Base-by-base conservation (phyloP, 1,140 invertebrate genomes). In the Heliothis virescens region DNA sequence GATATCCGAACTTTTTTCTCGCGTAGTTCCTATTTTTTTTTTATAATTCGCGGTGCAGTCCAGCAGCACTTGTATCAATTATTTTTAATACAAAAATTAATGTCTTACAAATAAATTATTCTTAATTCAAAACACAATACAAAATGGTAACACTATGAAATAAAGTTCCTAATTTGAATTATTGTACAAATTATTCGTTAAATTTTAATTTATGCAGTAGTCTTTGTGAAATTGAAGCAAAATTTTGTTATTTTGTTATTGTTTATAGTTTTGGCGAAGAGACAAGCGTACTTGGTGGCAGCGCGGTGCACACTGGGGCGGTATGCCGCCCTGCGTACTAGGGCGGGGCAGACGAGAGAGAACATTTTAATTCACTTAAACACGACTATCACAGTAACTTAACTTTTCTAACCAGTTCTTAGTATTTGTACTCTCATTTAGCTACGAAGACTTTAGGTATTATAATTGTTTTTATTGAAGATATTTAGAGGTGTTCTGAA, bases 321-420 rank as follows among this genome's bases (percentile, higher is more conserved):
- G 75, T 53, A 18, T 47, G 47, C 73, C 59, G 59, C 69, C 72
- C 69, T 72, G 50, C 73, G 48, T 62, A 29, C 48, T 48, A 55
- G 78, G 79, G 83, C 80, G 71, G 81, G 75, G 79, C 79, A 59
- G 57, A 12, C 18, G 29, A 71, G 47, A 83, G 59, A 60, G 79
- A 62, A 79, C 76, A 77, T 60, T 81, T 85, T 86, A 85, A 86
- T 86, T 81, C 80, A 82, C 50, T 78, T 78, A 78, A 18, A 13
- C 50, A 59, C 53, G 3, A 48, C n/a, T 47, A 34, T 41, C 52
- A 50, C 65, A 12, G 1, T 47, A 21, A 74, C 50, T 60, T 74
- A n/a, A 15, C 18, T 59, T 47, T 4, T 16, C 21, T 29, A 34
- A 48, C 29, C 48, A 74, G 57, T 47, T 53, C 34, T 41, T 9